Base-by-base conservation (phyloP, 1,140 invertebrate genomes). In the Alviniconcha marisindica region DNA sequence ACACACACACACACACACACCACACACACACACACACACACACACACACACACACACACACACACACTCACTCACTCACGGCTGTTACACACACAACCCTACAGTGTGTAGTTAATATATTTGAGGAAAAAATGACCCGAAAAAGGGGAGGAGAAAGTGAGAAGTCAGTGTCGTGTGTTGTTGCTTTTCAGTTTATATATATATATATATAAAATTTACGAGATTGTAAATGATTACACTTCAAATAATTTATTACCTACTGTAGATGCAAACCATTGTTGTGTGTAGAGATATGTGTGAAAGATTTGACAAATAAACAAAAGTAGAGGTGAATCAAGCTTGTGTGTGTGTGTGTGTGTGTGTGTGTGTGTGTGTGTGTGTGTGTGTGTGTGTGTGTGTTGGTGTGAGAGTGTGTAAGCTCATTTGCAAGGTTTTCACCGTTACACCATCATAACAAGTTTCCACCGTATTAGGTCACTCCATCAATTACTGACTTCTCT, bases 261-360 rank as follows among this genome's bases (percentile, higher is more conserved):
- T n/a, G n/a, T 69, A 69, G 28, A 36, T 31, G 1, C 66, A 15
- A 1, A 36, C 18, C 18, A 2, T n/a, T 31, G 3, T 15, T 36
- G 2, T 14, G 33, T 14, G 15, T 14, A 69, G 12, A 31, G 3
- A 14, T 21, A 0, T 21, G 66, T 69, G 66, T 14, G n/a, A 28
- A 1, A 31, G 1, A 21, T 14, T 1, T 69, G 66, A 15, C 28
- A 28, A 69, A 69, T 14, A 1, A 3, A 69, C n/a, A 28, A 69
- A 69, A 69, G 66, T 69, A 69, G 66, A 10, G 14, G 66, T 0
- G 14, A 2, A 69, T 31, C 15, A 1, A 14, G 15, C 28, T 14
- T 36, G n/a, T 69, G n/a, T n/a, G 2, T 36, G n/a, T 69, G 2
- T 69, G 66, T 69, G 66, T 69, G 66, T 69, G 66, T 69, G 66